phyloP scores from a whole-genome alignment of 1,140 invertebrate species.

The Schlechtendalia chinensis region DNA sequence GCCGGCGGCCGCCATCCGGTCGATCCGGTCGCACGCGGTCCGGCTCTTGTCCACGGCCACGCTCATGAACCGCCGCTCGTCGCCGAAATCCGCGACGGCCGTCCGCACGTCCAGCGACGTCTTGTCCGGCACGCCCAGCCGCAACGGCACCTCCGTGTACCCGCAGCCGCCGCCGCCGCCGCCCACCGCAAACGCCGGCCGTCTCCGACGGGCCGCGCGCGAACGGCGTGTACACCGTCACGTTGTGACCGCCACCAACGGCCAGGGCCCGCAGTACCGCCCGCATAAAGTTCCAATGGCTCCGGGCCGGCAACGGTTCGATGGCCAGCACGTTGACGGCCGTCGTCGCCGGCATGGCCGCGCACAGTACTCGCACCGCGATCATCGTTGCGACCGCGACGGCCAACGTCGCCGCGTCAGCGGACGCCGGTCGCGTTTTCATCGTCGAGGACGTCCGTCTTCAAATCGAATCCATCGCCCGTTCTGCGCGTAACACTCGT shows the following conservation, averaged over 20 bases:
- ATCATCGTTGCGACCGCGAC: neutral
- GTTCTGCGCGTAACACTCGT: no score
- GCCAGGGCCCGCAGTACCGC: neutral
- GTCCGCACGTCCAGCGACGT: neutral
- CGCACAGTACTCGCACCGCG: neutral
- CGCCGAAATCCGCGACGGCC: neutral
- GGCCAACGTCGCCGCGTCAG: no score
- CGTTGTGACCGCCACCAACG: slow-evolving; percentile 3
- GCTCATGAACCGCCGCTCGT: slow-evolving; percentile 6
- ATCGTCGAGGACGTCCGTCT: no score
- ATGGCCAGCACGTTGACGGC: slow-evolving; percentile 53
- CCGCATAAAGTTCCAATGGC: slow-evolving; percentile 54
- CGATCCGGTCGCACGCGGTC: neutral
- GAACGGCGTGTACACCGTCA: slow-evolving; percentile 30
- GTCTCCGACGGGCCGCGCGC: neutral
- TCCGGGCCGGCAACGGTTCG: slow-evolving; percentile 54
- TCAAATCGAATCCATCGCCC: no score
- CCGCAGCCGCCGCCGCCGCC: neutral
- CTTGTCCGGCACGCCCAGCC: neutral
- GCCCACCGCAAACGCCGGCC: neutral
- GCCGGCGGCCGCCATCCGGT: neutral
- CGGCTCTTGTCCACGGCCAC: neutral
- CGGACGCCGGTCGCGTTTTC: no score
- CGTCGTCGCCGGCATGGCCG: neutral
- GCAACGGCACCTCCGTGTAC: neutral